Percentiles rank a stretch among this genome's conserved stretches.
phyloP scores from a whole-genome alignment of 2,888 invertebrate genomes.

The Diadegma fenestrale region DNA sequence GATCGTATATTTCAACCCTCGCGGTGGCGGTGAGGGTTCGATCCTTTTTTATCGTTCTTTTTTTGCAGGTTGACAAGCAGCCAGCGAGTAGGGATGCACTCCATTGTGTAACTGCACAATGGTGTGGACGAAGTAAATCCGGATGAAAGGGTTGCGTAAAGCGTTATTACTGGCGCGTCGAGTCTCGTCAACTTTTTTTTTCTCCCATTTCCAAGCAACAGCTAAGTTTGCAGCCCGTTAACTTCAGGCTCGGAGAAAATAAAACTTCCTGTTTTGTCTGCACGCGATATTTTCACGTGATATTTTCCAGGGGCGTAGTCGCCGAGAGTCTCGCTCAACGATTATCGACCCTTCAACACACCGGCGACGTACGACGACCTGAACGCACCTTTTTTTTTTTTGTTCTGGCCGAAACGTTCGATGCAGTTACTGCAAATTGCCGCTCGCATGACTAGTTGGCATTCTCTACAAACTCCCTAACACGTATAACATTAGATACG shows the following conservation, averaged over 20 bases:
- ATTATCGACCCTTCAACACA: slow-evolving; percentile 67
- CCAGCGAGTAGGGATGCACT: not conserved
- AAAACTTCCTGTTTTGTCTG: slow-evolving; percentile 10
- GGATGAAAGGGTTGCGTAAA: not conserved
- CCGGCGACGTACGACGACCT: not conserved
- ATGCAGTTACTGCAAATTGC: slow-evolving; percentile 14
- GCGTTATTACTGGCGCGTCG: slow-evolving; percentile 7
- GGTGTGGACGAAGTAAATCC: not conserved
- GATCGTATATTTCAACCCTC: slow-evolving; percentile 12
- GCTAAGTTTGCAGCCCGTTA: not conserved
- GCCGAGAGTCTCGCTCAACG: slow-evolving; percentile 48
- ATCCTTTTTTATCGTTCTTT: slow-evolving; percentile 9
- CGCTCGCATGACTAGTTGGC: slow-evolving; percentile 8
- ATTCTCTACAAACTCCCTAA: not conserved
- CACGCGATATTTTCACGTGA: slow-evolving; percentile 45
- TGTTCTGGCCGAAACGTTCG: slow-evolving; percentile 2
- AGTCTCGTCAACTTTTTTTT: not conserved
- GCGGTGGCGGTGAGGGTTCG: no score
- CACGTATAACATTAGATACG: slow-evolving; percentile 1
- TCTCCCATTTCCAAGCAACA: not conserved
- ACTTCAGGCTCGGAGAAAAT: not conserved
- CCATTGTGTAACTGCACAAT: slow-evolving; percentile 28
- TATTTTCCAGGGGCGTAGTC: slow-evolving; percentile 37
- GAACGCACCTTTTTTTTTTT: not conserved
- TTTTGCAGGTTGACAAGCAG: not conserved